Evolutionary conservation across 2,113 vertebrate genomes (phyloP).

Genomic region (Etheostoma cragini): DNA sequence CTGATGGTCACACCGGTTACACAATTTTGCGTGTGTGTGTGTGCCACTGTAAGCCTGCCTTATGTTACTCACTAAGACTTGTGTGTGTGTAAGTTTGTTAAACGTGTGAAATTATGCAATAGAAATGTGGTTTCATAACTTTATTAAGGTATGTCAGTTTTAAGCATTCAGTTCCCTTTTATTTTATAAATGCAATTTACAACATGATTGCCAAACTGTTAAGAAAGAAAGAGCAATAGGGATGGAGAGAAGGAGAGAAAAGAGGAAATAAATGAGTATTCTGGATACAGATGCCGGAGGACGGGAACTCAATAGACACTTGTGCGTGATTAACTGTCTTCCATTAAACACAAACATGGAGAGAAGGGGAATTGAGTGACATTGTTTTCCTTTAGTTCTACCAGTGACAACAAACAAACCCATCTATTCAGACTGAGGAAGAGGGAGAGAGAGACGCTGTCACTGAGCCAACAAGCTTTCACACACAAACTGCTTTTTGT

Average conservation of each 20-base stretch:
- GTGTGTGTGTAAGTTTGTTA: background rate
- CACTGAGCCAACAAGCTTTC: conserved; percentile 62
- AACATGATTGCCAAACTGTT: background rate
- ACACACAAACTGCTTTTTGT: conserved; percentile 63
- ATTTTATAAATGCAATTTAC: background rate
- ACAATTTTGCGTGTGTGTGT: too few relatives aligned
- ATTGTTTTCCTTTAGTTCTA: conserved; percentile 70
- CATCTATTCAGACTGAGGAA: conserved; percentile 58
- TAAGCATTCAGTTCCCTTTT: conserved; percentile 12
- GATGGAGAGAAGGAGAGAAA: background rate
- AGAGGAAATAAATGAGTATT: conserved; percentile 44
- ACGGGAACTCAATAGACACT: conserved; percentile 44
- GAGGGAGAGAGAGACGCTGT: conserved; percentile 61
- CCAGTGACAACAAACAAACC: conserved; percentile 68
- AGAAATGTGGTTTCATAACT: conserved; percentile 3
- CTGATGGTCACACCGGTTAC: background rate
- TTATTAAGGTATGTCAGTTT: background rate
- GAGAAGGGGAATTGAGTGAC: conserved; percentile 47
- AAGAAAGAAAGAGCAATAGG: background rate
- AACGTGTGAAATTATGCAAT: background rate
- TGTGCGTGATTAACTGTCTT: conserved; percentile 49
- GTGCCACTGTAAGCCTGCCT: too few relatives aligned
- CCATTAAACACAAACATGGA: conserved; percentile 33
- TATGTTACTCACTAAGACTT: too few relatives aligned
- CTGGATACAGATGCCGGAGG: conserved; percentile 5